Evolutionary conservation across 1,140 invertebrate genomes (phyloP).

Genomic region (Aphaenogaster ashmeadi): DNA sequence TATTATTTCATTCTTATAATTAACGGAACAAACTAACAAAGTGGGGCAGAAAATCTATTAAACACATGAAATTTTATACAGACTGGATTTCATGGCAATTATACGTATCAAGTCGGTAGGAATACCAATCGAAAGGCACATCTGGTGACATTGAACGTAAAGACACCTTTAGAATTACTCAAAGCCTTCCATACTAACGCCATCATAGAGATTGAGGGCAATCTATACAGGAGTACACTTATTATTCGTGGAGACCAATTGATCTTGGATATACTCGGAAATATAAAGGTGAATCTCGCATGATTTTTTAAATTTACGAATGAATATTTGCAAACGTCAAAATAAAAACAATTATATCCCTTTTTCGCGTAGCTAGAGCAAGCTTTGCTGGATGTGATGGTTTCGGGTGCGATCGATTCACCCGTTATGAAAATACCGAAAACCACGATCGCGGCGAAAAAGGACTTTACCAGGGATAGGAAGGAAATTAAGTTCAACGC

Average conservation of each 20-base stretch:
- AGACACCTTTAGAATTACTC: constrained; percentile 88
- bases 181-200: constrained; percentile 85
- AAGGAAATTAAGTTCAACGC: constrained; percentile 87
- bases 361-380: constrained; percentile 87
- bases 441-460: constrained; percentile 89
- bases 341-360: not conserved
- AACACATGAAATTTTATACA: constrained; percentile 67
- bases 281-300: constrained; percentile 84
- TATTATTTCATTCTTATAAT: constrained; percentile 8
- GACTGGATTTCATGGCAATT: constrained; percentile 86
- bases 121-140: constrained; percentile 84
- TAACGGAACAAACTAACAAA: not conserved
- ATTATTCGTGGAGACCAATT: constrained; percentile 85
- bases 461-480: constrained; percentile 90
- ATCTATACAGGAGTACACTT: constrained; percentile 86
- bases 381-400: constrained; percentile 88
- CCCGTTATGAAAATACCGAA: constrained; percentile 89
- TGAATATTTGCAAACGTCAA: not conserved
- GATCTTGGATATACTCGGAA: constrained; percentile 84
- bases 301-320: constrained; percentile 3
- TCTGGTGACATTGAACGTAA: constrained; percentile 85
- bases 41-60: not conserved
- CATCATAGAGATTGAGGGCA: constrained; percentile 87
- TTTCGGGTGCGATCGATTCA: constrained; percentile 89
- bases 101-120: constrained; percentile 85